Evolutionary conservation across 2,113 vertebrate species (phyloP).

Genomic region (Grus americana): DNA sequence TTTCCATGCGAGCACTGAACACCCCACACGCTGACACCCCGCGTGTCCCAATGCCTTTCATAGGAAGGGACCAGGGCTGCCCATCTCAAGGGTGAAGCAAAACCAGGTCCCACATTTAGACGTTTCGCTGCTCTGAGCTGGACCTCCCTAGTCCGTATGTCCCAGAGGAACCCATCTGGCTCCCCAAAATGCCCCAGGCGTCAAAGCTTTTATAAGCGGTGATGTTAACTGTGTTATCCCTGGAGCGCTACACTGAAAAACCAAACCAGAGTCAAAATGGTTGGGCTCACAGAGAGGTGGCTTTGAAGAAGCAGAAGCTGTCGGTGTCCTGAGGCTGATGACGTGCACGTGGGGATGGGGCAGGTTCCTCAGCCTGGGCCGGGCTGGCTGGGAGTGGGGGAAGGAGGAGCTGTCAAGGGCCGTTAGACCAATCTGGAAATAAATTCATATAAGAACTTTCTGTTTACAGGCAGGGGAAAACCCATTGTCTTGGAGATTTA

Average conservation of each 20-base stretch:
- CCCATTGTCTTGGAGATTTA: slow-evolving; percentile 11
- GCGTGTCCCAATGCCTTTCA: neutral
- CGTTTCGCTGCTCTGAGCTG: neutral
- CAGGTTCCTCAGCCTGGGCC: neutral
- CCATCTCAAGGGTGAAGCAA: neutral
- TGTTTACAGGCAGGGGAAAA: neutral
- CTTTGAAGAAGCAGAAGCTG: neutral
- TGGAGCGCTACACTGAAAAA: neutral
- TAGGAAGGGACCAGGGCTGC: neutral
- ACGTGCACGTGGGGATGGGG: neutral
- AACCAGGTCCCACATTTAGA: neutral
- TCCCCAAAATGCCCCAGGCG: neutral
- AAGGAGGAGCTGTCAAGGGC: neutral
- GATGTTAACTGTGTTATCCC: neutral
- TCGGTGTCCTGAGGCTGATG: neutral
- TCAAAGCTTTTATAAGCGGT: neutral
- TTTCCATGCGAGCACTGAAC: neutral
- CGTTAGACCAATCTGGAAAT: neutral
- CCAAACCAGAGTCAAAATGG: neutral
- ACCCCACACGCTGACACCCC: fast-evolving
- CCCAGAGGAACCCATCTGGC: neutral
- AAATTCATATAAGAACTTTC: neutral
- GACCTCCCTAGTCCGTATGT: neutral
- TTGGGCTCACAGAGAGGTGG: neutral
- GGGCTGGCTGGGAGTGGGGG: neutral